Base-by-base conservation (phyloP, 2,888 invertebrate species). In the Mesoligia furuncula region DNA sequence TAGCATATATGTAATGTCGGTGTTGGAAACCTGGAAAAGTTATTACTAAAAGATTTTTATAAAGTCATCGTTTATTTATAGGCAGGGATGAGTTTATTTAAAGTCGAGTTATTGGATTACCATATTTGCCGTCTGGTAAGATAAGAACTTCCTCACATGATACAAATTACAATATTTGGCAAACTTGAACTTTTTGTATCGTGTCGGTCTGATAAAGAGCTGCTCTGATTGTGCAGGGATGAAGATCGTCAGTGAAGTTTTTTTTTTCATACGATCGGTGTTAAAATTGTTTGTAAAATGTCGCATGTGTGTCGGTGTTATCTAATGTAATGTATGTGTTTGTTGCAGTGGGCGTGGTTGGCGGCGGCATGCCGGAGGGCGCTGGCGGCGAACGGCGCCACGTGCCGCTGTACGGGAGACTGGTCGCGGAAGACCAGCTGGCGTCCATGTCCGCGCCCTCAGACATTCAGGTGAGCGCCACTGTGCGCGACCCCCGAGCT, bases 381-480 rank as follows among this genome's bases (percentile, higher is more conserved):
- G 95, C 95, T 82, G 94, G 94, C 80, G 96, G 95, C 88, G 96
- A 96, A 92, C 97, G 97, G 94, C 97, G 98, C 93, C 98, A 98
- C 95, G 98, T 98, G 92, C 98, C 99, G 89, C 98, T 99, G 90
- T 99, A 99, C 96, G 99, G 99, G 91, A 97, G 99, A 93, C 97
- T 99, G 97, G 99, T 99, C 92, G 98, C 98, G 92, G 99, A 99
- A 97, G 99, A 99, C 93, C 98, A 98, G 95, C 97, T 98, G 93
- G 97, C 97, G 89, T 93, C 96, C 90, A 95, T 97, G 95, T 97
- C 97, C 93, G 97, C 96, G 93, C 97, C 97, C 90, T 97, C 97
- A 92, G 98, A 98, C 97, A 98, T 98, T 94, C 97, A 97, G 97
- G 97, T 97, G 96, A 96, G 96, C 96, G 95, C 95, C 94, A 91